A percentile compares a stretch with the other conserved stretches of the same genome.
phyloP scores from a whole-genome alignment of 2,888 invertebrate species.

The Polymixis lichenea region DNA sequence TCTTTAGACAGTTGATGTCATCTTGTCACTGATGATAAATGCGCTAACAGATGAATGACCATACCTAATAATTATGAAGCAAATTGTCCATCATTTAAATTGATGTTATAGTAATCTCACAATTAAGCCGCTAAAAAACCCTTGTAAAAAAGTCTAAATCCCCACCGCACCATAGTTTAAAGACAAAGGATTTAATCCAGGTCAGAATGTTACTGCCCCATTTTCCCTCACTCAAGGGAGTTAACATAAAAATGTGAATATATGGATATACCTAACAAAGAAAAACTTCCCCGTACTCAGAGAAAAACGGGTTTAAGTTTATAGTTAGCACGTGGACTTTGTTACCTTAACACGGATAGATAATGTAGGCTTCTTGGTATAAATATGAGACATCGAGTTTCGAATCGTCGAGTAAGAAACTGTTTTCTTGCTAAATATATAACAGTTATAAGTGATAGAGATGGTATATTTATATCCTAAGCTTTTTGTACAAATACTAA shows the following conservation, averaged over 20 bases:
- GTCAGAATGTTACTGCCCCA: slow-evolving; percentile 36
- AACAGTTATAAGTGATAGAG: no score
- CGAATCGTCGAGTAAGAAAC: no score
- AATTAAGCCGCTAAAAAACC: not conserved
- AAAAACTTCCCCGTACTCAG: slow-evolving; percentile 13
- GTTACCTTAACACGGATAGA: not conserved
- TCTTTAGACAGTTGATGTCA: not conserved
- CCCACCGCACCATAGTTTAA: not conserved
- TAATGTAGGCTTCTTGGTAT: no score
- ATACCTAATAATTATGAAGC: not conserved
- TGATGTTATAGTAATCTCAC: not conserved
- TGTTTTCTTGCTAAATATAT: no score
- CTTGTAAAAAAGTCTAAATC: not conserved
- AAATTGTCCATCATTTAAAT: not conserved
- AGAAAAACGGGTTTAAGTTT: slow-evolving; percentile 27
- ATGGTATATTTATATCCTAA: no score
- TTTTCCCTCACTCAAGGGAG: slow-evolving; percentile 32
- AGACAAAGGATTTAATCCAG: slow-evolving; percentile 49
- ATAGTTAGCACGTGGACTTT: slow-evolving; percentile 31
- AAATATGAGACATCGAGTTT: not conserved
- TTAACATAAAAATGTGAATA: slow-evolving; percentile 31
- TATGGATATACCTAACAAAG: slow-evolving; percentile 23
- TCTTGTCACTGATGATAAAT: no score
- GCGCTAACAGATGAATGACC: not conserved
- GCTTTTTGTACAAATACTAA: no score